Evolutionary conservation across 2,113 vertebrate species (phyloP).

Genomic region (Sterrhoptilus dennistouni): DNA sequence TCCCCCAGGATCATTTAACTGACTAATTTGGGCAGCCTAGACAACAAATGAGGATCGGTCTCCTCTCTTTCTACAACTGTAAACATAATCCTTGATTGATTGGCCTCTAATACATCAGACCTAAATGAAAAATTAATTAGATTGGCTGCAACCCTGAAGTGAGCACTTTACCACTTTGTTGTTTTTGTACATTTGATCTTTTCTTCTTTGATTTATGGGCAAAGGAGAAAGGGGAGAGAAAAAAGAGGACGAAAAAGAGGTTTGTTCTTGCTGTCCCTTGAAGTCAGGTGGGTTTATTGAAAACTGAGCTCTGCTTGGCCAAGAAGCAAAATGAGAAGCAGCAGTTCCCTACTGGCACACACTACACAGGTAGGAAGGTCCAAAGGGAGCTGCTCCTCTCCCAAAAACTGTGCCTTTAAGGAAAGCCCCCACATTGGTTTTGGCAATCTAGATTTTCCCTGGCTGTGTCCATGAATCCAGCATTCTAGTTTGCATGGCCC

Average conservation of each 20-base stretch:
- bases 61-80: constrained; percentile 75
- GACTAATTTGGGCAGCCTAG: constrained; percentile 72
- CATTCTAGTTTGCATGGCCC: fast-evolving
- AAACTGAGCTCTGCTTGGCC: background rate
- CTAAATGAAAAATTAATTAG: constrained; percentile 88
- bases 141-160: constrained; percentile 70
- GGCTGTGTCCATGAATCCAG: background rate
- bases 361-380: background rate
- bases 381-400: background rate
- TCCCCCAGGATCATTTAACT: constrained; percentile 78
- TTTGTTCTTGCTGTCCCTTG: constrained; percentile 40
- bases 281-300: background rate
- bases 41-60: constrained; percentile 75
- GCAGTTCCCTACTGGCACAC: fast-evolving
- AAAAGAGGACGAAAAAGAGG: constrained; percentile 46
- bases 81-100: constrained; percentile 85
- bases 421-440: background rate
- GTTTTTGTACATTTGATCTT: constrained; percentile 77
- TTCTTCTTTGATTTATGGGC: constrained; percentile 73
- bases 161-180: constrained; percentile 73
- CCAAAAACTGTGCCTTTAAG: background rate
- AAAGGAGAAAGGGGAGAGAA: constrained; percentile 54
- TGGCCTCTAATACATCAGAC: constrained; percentile 80
- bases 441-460: background rate
- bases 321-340: background rate